Evolutionary conservation across 2,888 invertebrate species (phyloP).

Genomic region (Acanthosepion lycidas): DNA sequence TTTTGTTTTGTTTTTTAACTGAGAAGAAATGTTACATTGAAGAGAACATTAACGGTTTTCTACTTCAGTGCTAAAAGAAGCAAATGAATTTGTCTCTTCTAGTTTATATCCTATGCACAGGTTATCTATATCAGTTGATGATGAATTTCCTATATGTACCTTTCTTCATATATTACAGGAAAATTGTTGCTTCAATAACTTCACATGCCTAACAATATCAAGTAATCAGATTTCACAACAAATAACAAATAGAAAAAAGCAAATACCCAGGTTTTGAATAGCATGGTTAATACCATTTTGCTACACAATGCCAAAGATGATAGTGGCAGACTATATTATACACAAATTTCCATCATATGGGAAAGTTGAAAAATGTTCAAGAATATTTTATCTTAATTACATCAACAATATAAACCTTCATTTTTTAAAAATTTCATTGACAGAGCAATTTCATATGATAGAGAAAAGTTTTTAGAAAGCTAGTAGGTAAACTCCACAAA

Average conservation of each 20-base stretch:
- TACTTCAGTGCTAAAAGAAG: not conserved
- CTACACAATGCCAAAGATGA: not conserved
- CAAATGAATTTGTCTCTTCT: not conserved
- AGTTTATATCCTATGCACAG: not conserved
- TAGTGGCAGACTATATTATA: not conserved
- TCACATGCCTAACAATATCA: constrained; percentile 22
- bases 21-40: not conserved
- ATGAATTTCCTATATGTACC: not conserved
- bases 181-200: constrained; percentile 33
- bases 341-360: not conserved
- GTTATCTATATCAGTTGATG: not conserved
- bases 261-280: not conserved
- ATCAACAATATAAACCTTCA: constrained; percentile 33
- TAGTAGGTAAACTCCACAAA: not conserved
- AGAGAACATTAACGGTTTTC: not conserved
- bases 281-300: no score
- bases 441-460: constrained; percentile 12
- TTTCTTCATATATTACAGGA: not conserved
- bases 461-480: not conserved
- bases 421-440: not conserved
- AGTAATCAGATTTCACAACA: not conserved
- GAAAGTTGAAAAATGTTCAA: constrained; percentile 33
- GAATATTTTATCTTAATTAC: constrained; percentile 18
- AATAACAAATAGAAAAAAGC: not conserved
- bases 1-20: not conserved